These are phyloP conservation scores for Pseudopipra pipra DNA, from an alignment of 2,113 vertebrate genomes.

Conservation along the genomic window DNA sequence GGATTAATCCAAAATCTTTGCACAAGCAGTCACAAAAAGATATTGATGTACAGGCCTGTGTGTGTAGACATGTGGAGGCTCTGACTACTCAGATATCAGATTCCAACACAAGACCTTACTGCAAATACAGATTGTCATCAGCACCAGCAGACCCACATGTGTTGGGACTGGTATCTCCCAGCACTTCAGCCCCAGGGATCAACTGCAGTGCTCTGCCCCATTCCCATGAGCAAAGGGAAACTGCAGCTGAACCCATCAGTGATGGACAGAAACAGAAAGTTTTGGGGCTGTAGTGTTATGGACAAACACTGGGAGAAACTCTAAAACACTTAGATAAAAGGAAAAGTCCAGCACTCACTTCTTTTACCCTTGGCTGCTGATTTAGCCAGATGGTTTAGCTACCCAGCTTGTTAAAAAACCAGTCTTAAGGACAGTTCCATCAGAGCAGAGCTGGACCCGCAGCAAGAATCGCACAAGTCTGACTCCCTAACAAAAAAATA, in stretches of 20 bases:
- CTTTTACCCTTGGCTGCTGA: background rate
- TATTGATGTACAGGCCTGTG: rapidly evolving
- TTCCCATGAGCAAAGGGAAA: background rate
- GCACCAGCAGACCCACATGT: background rate
- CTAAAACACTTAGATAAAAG: no score
- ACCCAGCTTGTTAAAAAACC: background rate
- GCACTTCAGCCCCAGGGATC: background rate
- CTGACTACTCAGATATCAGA: background rate
- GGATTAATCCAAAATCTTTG: background rate
- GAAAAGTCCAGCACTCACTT: background rate
- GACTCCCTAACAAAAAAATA: background rate
- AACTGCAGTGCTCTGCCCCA: background rate
- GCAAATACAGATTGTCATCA: background rate
- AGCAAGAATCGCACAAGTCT: background rate
- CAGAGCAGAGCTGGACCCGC: background rate
- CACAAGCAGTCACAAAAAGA: background rate
- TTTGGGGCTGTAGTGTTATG: rapidly evolving
- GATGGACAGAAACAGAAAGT: background rate
- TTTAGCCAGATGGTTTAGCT: background rate
- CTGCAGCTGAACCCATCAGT: background rate
- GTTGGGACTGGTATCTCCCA: background rate
- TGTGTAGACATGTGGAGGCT: background rate
- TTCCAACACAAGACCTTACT: background rate
- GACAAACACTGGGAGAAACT: background rate
- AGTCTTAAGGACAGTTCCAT: background rate